Conservation (phyloP, 2,113 vertebrate genomes). For the Pseudopodoces humilis region DNA sequence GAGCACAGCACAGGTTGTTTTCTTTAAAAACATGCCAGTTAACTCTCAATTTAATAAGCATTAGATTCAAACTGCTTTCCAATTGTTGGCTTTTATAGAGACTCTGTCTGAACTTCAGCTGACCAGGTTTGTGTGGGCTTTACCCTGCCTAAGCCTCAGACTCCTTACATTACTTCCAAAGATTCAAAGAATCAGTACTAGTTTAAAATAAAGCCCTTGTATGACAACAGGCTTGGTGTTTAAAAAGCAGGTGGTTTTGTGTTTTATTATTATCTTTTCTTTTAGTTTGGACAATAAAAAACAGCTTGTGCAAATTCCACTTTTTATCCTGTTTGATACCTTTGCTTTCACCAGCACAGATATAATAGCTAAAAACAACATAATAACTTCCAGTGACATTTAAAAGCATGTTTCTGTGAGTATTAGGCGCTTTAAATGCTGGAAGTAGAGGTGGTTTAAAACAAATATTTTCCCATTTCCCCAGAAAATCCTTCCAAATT, state of each 20-base stretch:
- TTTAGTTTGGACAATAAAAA: neutral
- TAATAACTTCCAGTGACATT: neutral
- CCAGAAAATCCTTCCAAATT: neutral
- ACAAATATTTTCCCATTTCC: neutral
- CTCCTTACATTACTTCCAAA: neutral
- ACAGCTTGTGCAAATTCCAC: neutral
- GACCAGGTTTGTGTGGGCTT: neutral
- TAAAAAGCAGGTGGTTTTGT: neutral
- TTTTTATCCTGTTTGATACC: neutral
- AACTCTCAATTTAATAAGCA: neutral
- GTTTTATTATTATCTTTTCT: neutral
- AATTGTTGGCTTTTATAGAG: neutral
- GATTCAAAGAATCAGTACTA: neutral
- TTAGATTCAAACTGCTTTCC: neutral
- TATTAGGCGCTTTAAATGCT: neutral
- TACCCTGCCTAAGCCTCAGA: neutral
- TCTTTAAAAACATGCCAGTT: neutral
- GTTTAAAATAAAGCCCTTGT: neutral
- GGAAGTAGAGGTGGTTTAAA: neutral
- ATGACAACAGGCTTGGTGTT: neutral
- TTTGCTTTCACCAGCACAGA: neutral
- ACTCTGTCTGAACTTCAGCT: neutral
- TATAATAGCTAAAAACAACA: neutral
- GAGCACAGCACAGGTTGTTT: neutral
- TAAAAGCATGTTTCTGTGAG: neutral